Evolutionary conservation across 2,113 vertebrate species (phyloP).

Genomic region (Hippocampus mohnikei): DNA sequence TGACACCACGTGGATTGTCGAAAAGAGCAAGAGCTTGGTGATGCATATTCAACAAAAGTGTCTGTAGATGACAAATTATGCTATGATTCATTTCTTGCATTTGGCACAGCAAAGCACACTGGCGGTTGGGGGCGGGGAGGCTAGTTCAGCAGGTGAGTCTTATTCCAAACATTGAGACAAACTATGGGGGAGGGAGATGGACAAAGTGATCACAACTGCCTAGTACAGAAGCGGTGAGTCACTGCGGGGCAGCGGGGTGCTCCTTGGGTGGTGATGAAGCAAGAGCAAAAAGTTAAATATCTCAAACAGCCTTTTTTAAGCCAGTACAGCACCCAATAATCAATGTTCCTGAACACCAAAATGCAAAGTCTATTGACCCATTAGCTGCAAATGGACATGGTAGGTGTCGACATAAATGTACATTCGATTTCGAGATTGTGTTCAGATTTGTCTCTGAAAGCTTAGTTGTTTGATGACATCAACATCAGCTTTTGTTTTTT

Average conservation of each 20-base stretch:
- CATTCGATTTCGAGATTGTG: constrained; percentile 18
- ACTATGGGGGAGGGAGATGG: constrained; percentile 53
- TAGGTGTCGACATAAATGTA: constrained; percentile 12
- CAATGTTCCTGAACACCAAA: constrained; percentile 11
- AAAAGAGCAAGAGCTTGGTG: constrained; percentile 9
- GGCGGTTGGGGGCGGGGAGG: too few relatives aligned
- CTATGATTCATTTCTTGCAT: constrained; percentile 25
- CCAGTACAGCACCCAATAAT: constrained; percentile 14
- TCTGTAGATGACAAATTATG: constrained; percentile 26
- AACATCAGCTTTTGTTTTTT: constrained; percentile 43
- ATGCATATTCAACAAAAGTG: background rate
- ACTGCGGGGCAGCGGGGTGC: constrained; percentile 13
- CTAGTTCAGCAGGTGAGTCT: background rate
- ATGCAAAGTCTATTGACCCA: constrained; percentile 5
- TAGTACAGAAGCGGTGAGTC: constrained; percentile 27
- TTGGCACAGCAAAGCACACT: constrained; percentile 57
- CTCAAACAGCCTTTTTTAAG: constrained; percentile 16
- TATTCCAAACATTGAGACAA: constrained; percentile 17
- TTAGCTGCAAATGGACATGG: constrained; percentile 1
- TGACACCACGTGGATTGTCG: constrained; percentile 51
- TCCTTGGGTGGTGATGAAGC: constrained; percentile 17
- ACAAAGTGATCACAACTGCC: constrained; percentile 35
- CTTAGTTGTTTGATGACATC: constrained; percentile 25
- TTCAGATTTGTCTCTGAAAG: constrained; percentile 36
- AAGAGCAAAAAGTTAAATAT: constrained; percentile 6